Conservation (phyloP, 1,140 invertebrate genomes). For the Dreissena rostriformis region DNA sequence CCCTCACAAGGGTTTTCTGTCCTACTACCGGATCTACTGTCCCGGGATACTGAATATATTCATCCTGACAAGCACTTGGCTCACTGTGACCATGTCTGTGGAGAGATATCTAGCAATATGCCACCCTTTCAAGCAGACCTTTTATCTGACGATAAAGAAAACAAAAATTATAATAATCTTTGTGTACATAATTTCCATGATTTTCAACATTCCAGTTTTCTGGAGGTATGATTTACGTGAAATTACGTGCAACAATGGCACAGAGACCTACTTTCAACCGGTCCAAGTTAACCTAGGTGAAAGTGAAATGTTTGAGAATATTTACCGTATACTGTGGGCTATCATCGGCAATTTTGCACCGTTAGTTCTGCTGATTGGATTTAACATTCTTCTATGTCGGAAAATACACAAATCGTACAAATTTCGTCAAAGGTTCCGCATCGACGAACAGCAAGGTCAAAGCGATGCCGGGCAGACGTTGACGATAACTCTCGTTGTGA, state of each 20-base stretch:
- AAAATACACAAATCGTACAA: conserved; percentile 78
- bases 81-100: conserved; percentile 80
- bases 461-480: conserved; percentile 70
- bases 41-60: conserved; percentile 78
- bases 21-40: conserved; percentile 75
- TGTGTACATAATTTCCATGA: conserved; percentile 73
- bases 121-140: conserved; percentile 75
- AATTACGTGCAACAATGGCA: conserved; percentile 59
- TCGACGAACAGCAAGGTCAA: conserved; percentile 49
- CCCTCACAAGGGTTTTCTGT: conserved; percentile 62
- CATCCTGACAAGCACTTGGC: conserved; percentile 79
- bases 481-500: conserved; percentile 77
- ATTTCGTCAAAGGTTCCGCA: conserved; percentile 72
- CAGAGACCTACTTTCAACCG: conserved; percentile 38
- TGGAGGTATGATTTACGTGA: conserved; percentile 73
- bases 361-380: conserved; percentile 75
- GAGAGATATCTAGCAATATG: conserved; percentile 79
- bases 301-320: conserved; percentile 64
- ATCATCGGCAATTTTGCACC: conserved; percentile 78
- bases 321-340: conserved; percentile 77
- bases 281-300: conserved; percentile 56
- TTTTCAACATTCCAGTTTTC: conserved; percentile 78
- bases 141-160: conserved; percentile 74
- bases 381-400: conserved; percentile 75
- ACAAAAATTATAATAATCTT: conserved; percentile 76